Evolutionary conservation across 2,888 invertebrate species (phyloP).

Genomic region (Xiphydria camelus): DNA sequence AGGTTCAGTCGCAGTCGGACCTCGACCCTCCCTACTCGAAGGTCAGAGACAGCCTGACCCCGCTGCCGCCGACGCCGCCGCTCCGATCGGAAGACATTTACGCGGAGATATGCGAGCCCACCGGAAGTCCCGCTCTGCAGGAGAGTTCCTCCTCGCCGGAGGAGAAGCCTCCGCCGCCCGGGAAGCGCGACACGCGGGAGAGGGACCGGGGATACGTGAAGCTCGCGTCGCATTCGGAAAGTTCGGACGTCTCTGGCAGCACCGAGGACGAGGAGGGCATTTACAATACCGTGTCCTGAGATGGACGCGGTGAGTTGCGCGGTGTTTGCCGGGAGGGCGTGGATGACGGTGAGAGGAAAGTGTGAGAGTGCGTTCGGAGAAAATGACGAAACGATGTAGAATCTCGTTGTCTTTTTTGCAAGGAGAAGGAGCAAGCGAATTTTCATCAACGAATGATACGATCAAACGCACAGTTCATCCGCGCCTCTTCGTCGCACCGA

Average conservation of each 20-base stretch:
- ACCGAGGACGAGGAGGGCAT: slow-evolving; percentile 53
- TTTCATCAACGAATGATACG: too few species aligned
- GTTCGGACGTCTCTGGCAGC: slow-evolving; percentile 47
- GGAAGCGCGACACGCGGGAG: slow-evolving; percentile 30
- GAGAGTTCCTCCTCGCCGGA: slow-evolving; percentile 23
- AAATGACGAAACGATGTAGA: too few species aligned
- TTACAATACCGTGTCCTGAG: slow-evolving; percentile 57
- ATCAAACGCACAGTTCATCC: too few species aligned
- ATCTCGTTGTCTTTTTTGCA: too few species aligned
- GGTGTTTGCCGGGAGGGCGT: too few species aligned
- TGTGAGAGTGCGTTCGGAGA: too few species aligned
- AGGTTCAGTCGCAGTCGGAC: slow-evolving; percentile 42
- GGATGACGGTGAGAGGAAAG: too few species aligned
- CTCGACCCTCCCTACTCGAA: slow-evolving; percentile 55
- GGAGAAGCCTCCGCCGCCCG: slow-evolving; percentile 35
- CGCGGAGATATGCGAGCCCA: slow-evolving; percentile 53
- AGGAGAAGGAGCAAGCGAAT: too few species aligned
- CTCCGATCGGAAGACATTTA: slow-evolving; percentile 52
- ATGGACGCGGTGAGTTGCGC: too few species aligned
- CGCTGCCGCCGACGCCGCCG: slow-evolving; percentile 45
- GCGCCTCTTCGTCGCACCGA: too few species aligned
- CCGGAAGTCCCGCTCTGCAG: slow-evolving; percentile 12
- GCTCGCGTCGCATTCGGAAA: slow-evolving; percentile 48
- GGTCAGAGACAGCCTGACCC: slow-evolving; percentile 52
- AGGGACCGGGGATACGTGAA: slow-evolving; percentile 51